A percentile compares a stretch with the other conserved stretches of the same genome.
Evolutionary conservation across 1,140 invertebrate genomes (phyloP).

Genomic region (Zaprionus ornatus): DNA sequence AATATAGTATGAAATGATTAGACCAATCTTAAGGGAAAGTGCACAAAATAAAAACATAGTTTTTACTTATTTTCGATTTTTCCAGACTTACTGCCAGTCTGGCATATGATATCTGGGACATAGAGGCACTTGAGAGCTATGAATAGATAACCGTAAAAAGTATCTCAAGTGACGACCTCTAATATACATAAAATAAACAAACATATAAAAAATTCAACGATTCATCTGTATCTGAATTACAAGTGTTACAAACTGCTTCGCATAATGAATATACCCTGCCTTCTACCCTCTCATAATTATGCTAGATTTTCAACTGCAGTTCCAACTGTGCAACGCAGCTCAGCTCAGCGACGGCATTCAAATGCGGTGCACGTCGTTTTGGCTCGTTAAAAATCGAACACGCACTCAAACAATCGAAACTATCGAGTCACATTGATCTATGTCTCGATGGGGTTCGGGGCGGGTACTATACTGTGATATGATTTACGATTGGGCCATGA

Average conservation of each 20-base stretch:
- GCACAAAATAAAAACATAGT: too few relatives aligned
- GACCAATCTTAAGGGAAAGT: too few relatives aligned
- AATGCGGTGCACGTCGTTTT: conserved; percentile 66
- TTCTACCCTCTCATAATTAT: conserved; percentile 53
- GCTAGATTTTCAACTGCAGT: conserved; percentile 43
- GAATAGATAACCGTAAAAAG: too few relatives aligned
- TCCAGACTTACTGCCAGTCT: too few relatives aligned
- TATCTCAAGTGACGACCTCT: too few relatives aligned
- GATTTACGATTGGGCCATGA: conserved; percentile 81
- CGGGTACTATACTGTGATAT: conserved; percentile 40
- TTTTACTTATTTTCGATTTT: too few relatives aligned
- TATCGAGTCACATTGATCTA: conserved; percentile 79
- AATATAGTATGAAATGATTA: too few relatives aligned
- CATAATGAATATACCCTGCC: conserved; percentile 22
- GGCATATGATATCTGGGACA: too few relatives aligned
- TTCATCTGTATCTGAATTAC: too few relatives aligned
- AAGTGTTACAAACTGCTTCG: not conserved
- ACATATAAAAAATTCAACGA: too few relatives aligned
- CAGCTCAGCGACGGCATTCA: conserved; percentile 42
- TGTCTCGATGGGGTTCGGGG: conserved; percentile 25
- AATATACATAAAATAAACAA: too few relatives aligned
- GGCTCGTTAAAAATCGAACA: conserved; percentile 80
- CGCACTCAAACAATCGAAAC: conserved; percentile 70
- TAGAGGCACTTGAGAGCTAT: too few relatives aligned
- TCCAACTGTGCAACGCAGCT: not conserved